These are phyloP conservation scores for Eutrigla gurnardus DNA, from an alignment of 2,797 vertebrate genomes.

Conservation along the genomic window DNA sequence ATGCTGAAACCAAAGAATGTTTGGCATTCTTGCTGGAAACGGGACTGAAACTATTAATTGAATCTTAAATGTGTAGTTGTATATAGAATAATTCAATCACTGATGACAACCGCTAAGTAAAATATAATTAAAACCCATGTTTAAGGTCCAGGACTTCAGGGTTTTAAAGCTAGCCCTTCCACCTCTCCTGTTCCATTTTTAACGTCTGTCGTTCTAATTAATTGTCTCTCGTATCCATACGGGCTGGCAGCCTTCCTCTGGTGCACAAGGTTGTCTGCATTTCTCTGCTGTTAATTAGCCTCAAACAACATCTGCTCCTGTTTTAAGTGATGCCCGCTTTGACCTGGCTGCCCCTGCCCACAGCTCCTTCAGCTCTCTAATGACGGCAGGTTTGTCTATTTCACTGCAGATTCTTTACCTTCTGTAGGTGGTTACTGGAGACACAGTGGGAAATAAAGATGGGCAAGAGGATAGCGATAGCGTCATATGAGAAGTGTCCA, in stretches of 20 bases:
- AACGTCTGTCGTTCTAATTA: slow-evolving; percentile 70
- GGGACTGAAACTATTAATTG: neutral
- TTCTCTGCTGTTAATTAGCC: slow-evolving; percentile 75
- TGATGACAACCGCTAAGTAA: neutral
- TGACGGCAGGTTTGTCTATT: slow-evolving; percentile 33
- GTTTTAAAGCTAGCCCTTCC: slow-evolving; percentile 34
- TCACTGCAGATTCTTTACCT: slow-evolving; percentile 22
- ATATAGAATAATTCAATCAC: neutral
- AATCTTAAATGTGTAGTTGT: neutral
- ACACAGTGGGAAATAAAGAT: slow-evolving; percentile 3
- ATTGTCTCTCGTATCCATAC: slow-evolving; percentile 71
- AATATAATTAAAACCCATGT: slow-evolving; percentile 29
- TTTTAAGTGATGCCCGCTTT: slow-evolving; percentile 69
- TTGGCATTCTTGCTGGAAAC: neutral
- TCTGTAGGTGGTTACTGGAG: slow-evolving; percentile 18
- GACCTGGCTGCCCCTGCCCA: slow-evolving; percentile 54
- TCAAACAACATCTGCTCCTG: slow-evolving; percentile 80
- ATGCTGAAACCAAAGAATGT: neutral
- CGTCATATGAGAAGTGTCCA: slow-evolving; percentile 5
- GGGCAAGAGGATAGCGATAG: slow-evolving; percentile 3
- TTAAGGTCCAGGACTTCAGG: neutral
- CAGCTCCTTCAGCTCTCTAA: slow-evolving; percentile 42
- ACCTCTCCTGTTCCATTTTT: slow-evolving; percentile 61
- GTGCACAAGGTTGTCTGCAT: slow-evolving; percentile 65
- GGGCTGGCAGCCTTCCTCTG: slow-evolving; percentile 69